Evolutionary conservation across 2,113 vertebrate species (phyloP), one percentile per base, ranked within the genome.

Genomic region (Apus apus): DNA sequence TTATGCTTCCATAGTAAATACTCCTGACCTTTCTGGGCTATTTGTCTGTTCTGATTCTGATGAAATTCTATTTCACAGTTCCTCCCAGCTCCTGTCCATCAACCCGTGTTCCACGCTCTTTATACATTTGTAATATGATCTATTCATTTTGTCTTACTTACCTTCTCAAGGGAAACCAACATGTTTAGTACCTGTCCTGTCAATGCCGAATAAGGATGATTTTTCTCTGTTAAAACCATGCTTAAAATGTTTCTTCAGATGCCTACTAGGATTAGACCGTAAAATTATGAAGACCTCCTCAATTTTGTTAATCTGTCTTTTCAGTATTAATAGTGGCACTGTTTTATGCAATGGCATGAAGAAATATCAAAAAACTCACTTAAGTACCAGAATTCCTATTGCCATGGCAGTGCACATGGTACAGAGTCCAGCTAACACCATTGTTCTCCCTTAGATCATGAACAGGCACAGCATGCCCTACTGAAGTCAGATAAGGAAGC

Each of bases 361-460:
- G 21, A 13, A 51, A 43, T 9, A 5, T 36, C 36, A 83, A n/a
- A 15, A 79, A 64, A 62, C 15, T 53, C 15, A n/a, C 27, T 50
- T 22, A n/a, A 38, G 6, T 23, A 29, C 6, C 56, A 25, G 25
- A 85, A 72, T 22, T 60, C 11, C 7, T 56, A 21, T 8, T 61
- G 34, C 48, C 21, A 21, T 15, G 20, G 30, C 20, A 40, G 15
- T 53, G 21, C 22, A 43, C 5, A 25, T 1, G 1, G 18, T 4
- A 23, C 6, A 48, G 29, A 75, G 21, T 2, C 16, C 21, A 53
- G 16, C 2, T 45, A 66, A 50, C 10, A 70, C 5, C 25, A 17
- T 10, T 21, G 0, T 5, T 36, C 17, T 40, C n/a, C 7, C 3
- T 62, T 0, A 2, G 18, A 84, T 3, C 4, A 19, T 11, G 12